Evolutionary conservation across 2,113 vertebrate genomes (phyloP).

Genomic region (Laticauda colubrina): DNA sequence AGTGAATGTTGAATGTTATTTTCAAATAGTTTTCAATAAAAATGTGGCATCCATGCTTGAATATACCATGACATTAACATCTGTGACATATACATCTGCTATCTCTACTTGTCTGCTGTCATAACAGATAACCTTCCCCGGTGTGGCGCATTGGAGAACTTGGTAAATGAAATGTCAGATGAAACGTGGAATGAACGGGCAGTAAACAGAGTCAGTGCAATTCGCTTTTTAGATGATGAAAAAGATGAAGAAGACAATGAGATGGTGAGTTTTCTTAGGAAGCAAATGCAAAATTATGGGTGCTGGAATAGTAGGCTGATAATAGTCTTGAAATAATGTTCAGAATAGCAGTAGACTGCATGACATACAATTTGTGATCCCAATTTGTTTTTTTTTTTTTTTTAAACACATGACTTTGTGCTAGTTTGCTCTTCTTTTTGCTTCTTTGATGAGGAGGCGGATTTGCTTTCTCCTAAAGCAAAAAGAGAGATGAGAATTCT

Average conservation of each 20-base stretch:
- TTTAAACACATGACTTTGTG: not conserved
- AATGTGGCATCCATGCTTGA: not conserved
- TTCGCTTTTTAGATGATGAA: constrained; percentile 91
- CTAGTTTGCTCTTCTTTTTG: not conserved
- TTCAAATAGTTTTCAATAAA: not conserved
- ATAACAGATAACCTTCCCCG: constrained; percentile 85
- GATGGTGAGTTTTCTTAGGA: constrained; percentile 73
- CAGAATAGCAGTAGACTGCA: not conserved
- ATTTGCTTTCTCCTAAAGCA: constrained; percentile 38
- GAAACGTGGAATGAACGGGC: constrained; percentile 87
- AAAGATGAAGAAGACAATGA: constrained; percentile 87
- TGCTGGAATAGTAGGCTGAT: not conserved
- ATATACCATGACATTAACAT: not conserved
- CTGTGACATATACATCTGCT: not conserved
- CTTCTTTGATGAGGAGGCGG: constrained; percentile 30
- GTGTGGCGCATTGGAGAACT: constrained; percentile 86
- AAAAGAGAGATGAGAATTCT: constrained; percentile 41
- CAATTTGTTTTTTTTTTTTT: not conserved
- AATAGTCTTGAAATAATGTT: not conserved
- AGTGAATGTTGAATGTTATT: not conserved
- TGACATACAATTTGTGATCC: not conserved
- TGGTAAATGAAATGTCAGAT: constrained; percentile 85
- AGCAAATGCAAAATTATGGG: not conserved
- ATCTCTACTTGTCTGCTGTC: not conserved
- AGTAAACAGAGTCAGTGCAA: constrained; percentile 88